Evolutionary conservation across 2,113 vertebrate species (phyloP), one percentile per base, ranked within the genome.

Genomic region (Chaetura pelagica): DNA sequence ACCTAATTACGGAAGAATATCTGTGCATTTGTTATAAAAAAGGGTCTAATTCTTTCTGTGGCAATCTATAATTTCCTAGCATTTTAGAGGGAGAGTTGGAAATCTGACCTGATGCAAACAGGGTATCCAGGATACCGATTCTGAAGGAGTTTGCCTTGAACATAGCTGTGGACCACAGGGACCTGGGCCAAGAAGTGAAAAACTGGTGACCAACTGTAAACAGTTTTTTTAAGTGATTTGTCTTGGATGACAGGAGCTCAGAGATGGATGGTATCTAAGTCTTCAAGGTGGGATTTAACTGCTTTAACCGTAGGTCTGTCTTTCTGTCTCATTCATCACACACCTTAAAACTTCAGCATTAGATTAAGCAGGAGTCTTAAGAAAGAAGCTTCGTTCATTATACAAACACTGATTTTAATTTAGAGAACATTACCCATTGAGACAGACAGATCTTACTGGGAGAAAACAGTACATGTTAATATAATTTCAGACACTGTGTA

Each of bases 231-330:
- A 86, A 88, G 9, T 69, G 54, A 69, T 21, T 52, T 85, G 34
- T 30, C 27, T 11, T 23, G 35, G 17, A 38, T 51, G 58, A 48
- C 4, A 30, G 26, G 35, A 80, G 12, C 27, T 80, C 19, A 64
- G 55, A 79, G 58, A 15, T 3, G 9, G 4, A 7, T 49, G 34
- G 9, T 85, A 76, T 32, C 46, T 44, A 9, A 13, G 62, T 73
- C 44, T 84, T 18, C 22, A 55, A 15, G 13, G 24, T 86, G 46
- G 35, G 23, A 58, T 76, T 79, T 75, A 44, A 59, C 49, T 67
- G 19, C 57, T 84, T 89, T 67, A 42, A 42, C 42, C 0, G 0
- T n/a, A 34, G 8, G 17, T 82, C 57, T 5, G 0, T 61, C 46
- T 69, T 62, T 54, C 51, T 86, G 12, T 73, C 34, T 85, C 46